phyloP scores from a whole-genome alignment of 2,797 vertebrate species.

The Benthosema pterotum region DNA sequence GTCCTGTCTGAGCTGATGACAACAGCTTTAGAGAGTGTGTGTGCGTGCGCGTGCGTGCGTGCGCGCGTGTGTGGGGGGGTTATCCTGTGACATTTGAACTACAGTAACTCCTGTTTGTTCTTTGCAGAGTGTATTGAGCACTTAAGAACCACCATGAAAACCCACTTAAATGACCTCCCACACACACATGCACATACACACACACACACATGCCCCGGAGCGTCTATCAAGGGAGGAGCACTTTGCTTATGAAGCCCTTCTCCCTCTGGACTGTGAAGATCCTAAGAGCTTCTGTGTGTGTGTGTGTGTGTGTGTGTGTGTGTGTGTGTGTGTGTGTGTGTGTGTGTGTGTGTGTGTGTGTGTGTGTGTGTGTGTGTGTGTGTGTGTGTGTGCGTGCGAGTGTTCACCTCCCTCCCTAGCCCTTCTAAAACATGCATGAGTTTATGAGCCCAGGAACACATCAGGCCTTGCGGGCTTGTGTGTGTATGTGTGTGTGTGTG shows the following conservation, averaged over 20 bases:
- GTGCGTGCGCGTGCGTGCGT: neutral
- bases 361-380: no score
- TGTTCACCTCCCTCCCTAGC: no score
- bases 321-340: no score
- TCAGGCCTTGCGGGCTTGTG: no score
- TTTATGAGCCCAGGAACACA: no score
- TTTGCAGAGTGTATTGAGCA: conserved; percentile 36
- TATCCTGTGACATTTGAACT: conserved; percentile 16
- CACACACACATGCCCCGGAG: conserved; percentile 35
- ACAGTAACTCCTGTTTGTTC: conserved; percentile 21
- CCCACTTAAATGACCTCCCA: conserved; percentile 26
- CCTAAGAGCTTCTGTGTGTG: conserved; percentile 24
- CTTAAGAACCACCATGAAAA: conserved; percentile 47
- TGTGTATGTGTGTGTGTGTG: no score
- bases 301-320: no score
- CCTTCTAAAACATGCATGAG: no score
- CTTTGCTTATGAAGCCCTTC: conserved; percentile 38
- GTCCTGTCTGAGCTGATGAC: no score
- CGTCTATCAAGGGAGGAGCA: conserved; percentile 46
- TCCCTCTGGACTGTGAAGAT: conserved; percentile 32
- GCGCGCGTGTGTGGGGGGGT: neutral
- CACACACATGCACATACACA: conserved; percentile 15
- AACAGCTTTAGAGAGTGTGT: conserved; percentile 10
- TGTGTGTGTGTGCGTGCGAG: no score
- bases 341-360: no score